A percentile compares a stretch with the other conserved stretches of the same genome.
Conservation (phyloP, 2,113 vertebrate species). For the Notothenia coriiceps region DNA sequence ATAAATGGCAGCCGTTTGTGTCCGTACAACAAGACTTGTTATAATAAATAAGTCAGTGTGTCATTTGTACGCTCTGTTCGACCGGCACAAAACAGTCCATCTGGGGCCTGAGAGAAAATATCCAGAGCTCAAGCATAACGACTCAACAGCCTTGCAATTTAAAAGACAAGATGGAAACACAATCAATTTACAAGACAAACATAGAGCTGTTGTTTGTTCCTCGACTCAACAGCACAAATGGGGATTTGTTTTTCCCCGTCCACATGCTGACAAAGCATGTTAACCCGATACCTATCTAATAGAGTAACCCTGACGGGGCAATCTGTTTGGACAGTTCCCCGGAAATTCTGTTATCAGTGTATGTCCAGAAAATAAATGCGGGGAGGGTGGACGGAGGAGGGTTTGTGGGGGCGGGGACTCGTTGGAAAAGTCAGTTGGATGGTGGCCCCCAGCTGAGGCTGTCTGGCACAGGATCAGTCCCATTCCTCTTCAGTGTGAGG, state of each 20-base stretch:
- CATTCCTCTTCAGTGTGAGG: constrained; percentile 67
- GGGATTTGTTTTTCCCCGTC: constrained; percentile 14
- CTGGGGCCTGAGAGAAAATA: constrained; percentile 57
- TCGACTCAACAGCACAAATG: constrained; percentile 39
- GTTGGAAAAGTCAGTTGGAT: constrained; percentile 63
- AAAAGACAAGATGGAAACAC: constrained; percentile 28
- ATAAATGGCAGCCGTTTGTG: constrained; percentile 67
- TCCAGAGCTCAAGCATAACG: constrained; percentile 50
- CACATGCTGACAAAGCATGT: constrained; percentile 45
- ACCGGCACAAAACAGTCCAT: constrained; percentile 63
- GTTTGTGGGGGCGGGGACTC: constrained; percentile 32
- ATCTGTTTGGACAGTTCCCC: constrained; percentile 62
- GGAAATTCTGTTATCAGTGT: constrained; percentile 71
- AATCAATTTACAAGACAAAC: constrained; percentile 38
- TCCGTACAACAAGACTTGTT: constrained; percentile 56
- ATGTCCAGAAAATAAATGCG: constrained; percentile 62
- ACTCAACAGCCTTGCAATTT: constrained; percentile 52
- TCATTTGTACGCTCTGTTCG: constrained; percentile 57
- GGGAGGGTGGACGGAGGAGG: constrained; percentile 30
- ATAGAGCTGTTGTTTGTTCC: constrained; percentile 46
- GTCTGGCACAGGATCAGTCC: constrained; percentile 80
- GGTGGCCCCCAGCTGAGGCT: constrained; percentile 68
- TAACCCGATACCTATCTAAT: constrained; percentile 47
- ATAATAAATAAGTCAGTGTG: constrained; percentile 75
- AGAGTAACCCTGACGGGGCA: constrained; percentile 33